Percentiles rank a stretch among this genome's conserved stretches.
phyloP scores from a whole-genome alignment of 2,888 invertebrate genomes.

The Ferdinandea cuprea region DNA sequence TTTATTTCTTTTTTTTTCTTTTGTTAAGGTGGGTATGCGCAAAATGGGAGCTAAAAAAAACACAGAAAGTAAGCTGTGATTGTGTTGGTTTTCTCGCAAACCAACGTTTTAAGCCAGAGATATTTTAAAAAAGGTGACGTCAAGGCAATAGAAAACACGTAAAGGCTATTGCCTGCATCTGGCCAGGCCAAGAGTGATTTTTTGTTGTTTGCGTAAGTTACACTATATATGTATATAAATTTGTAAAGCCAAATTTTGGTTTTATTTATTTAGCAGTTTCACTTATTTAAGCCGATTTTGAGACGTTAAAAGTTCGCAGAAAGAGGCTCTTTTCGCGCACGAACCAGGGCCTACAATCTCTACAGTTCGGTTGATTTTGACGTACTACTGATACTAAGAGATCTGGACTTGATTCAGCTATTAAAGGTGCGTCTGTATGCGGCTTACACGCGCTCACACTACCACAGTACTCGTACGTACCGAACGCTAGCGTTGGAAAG shows the following conservation, averaged over 20 bases:
- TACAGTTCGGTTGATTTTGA: slow-evolving; percentile 79
- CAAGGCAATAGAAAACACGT: slow-evolving; percentile 77
- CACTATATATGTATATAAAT: background rate
- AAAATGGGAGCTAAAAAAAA: slow-evolving; percentile 18
- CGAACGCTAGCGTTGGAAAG: background rate
- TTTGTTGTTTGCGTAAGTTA: background rate
- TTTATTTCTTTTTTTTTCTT: slow-evolving; percentile 48
- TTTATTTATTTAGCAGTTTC: slow-evolving; percentile 5
- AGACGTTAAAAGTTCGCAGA: slow-evolving; percentile 14
- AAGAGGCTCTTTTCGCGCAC: slow-evolving; percentile 68
- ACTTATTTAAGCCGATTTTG: slow-evolving; percentile 12
- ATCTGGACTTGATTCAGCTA: slow-evolving; percentile 68
- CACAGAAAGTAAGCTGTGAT: slow-evolving; percentile 46
- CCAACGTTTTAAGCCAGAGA: slow-evolving; percentile 22
- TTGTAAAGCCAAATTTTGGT: background rate
- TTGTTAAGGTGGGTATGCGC: slow-evolving; percentile 50
- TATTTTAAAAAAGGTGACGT: slow-evolving; percentile 77
- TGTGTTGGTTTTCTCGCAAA: slow-evolving; percentile 27
- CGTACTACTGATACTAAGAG: slow-evolving; percentile 76
- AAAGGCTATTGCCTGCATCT: background rate
- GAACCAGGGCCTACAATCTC: slow-evolving; percentile 62
- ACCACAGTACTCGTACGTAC: slow-evolving; percentile 3
- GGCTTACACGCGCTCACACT: slow-evolving; percentile 21
- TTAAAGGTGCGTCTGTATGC: slow-evolving; percentile 38
- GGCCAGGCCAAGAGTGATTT: background rate